These are phyloP conservation scores for Ptilodon capucinus DNA, from an alignment of 2,888 invertebrate genomes.

Conservation along the genomic window DNA sequence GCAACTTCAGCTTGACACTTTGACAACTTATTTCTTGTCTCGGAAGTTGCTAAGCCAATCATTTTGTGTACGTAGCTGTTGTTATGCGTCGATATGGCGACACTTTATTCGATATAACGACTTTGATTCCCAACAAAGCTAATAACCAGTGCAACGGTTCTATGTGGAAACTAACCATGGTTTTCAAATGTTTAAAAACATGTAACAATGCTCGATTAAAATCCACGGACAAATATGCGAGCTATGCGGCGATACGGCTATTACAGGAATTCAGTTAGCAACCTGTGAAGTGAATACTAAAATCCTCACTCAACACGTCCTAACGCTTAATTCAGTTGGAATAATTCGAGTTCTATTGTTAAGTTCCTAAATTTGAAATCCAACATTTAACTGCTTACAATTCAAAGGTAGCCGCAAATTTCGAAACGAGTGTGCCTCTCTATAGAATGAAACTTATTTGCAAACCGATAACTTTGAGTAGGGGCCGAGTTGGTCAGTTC, in stretches of 20 bases:
- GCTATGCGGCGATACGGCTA: conserved; percentile 56
- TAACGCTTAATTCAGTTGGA: conserved; percentile 76
- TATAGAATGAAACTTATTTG: conserved; percentile 77
- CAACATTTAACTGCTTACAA: conserved; percentile 80
- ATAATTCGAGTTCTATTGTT: conserved; percentile 80
- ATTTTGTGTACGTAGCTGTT: conserved; percentile 65
- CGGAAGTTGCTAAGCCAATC: conserved; percentile 69
- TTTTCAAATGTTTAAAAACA: conserved; percentile 33
- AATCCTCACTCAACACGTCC: conserved; percentile 73
- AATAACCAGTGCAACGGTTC: conserved; percentile 15
- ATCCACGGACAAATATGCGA: conserved; percentile 52
- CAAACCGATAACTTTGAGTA: conserved; percentile 76
- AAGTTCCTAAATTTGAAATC: conserved; percentile 77
- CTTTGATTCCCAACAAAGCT: conserved; percentile 13
- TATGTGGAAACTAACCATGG: conserved; percentile 17
- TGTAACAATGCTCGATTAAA: conserved; percentile 38
- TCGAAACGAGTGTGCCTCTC: conserved; percentile 72
- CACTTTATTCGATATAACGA: conserved; percentile 30
- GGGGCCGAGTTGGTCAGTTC: conserved; percentile 62
- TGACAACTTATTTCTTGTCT: conserved; percentile 82
- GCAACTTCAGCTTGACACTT: conserved; percentile 77
- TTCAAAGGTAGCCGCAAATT: conserved; percentile 81
- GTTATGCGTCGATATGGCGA: conserved; percentile 44
- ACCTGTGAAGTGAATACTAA: conserved; percentile 69
- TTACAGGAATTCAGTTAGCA: conserved; percentile 70